These are phyloP conservation scores for Danio choprae DNA, from an alignment of 2,797 vertebrate genomes.

Conservation along the genomic window DNA sequence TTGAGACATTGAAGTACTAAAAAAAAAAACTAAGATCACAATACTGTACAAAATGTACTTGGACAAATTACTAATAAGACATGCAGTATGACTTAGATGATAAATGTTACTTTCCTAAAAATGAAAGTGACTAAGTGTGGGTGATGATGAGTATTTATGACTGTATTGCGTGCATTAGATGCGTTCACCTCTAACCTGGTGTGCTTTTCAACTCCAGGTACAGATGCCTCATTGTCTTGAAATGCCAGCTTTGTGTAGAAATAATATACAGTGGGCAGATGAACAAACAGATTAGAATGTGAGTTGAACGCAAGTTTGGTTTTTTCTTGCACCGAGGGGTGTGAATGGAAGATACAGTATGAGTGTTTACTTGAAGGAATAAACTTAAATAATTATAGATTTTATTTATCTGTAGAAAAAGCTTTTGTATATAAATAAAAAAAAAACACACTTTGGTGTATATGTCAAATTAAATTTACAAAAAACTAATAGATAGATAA, in stretches of 20 bases:
- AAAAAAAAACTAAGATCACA: too few relatives aligned
- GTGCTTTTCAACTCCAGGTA: not conserved
- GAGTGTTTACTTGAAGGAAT: slow-evolving; percentile 6
- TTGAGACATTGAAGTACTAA: too few relatives aligned
- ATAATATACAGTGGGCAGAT: slow-evolving; percentile 4
- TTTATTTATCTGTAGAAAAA: too few relatives aligned
- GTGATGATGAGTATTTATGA: not conserved
- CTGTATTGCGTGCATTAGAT: not conserved
- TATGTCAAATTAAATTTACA: too few relatives aligned
- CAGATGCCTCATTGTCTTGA: not conserved
- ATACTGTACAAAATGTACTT: too few relatives aligned
- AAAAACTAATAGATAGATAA: too few relatives aligned
- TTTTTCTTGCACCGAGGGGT: not conserved
- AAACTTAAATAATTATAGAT: not conserved
- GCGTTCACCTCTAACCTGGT: not conserved
- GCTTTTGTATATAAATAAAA: too few relatives aligned
- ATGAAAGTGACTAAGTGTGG: not conserved
- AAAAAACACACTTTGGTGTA: too few relatives aligned
- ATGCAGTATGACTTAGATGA: too few relatives aligned
- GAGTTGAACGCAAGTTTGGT: not conserved
- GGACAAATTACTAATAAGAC: too few relatives aligned
- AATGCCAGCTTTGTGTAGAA: slow-evolving; percentile 16
- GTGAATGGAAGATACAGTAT: not conserved
- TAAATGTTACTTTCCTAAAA: not conserved
- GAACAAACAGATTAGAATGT: not conserved